phyloP scores from a whole-genome alignment of 1,140 invertebrate species.

The Physella acuta region DNA sequence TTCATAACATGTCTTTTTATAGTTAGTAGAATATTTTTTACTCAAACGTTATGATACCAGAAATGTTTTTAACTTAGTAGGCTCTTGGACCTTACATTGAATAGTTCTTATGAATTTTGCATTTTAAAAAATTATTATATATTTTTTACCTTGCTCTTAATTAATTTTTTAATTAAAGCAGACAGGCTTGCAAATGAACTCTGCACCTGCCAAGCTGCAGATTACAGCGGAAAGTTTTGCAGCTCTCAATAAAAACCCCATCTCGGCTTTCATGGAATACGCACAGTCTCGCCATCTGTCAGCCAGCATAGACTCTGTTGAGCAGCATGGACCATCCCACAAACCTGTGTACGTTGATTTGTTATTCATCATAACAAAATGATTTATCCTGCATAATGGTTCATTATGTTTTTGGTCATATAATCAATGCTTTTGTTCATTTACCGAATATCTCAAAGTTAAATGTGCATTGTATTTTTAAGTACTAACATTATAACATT shows the following conservation, averaged over 20 bases:
- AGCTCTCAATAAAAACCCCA: constrained; percentile 61
- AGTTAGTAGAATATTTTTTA: neutral
- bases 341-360: constrained; percentile 56
- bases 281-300: constrained; percentile 57
- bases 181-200: constrained; percentile 17
- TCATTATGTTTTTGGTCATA: no score
- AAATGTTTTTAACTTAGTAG: neutral
- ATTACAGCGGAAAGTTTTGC: constrained; percentile 58
- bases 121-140: neutral
- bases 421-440: no score
- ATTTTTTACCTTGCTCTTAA: neutral
- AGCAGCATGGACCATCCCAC: constrained; percentile 57
- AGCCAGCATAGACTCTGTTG: constrained; percentile 56
- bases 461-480: no score
- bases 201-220: constrained; percentile 18
- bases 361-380: no score
- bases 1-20: no score
- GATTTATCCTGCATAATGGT: no score
- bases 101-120: neutral
- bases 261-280: constrained; percentile 63
- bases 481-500: no score
- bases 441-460: no score
- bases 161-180: neutral
- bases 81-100: neutral
- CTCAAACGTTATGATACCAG: neutral